A percentile compares a stretch with the other conserved stretches of the same genome.
Conservation (phyloP, 1,140 invertebrate species). For the Anastatus disparis region DNA sequence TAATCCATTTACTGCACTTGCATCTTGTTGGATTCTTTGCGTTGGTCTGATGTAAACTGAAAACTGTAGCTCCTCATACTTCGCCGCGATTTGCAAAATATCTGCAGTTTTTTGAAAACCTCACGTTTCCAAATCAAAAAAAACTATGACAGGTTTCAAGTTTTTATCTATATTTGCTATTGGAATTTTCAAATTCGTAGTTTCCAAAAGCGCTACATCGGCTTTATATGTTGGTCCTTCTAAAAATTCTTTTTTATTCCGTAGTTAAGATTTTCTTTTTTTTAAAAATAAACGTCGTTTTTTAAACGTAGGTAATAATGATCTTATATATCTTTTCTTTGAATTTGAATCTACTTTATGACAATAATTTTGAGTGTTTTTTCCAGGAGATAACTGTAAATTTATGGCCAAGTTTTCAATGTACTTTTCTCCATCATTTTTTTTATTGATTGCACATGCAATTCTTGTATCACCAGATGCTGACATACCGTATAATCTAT, state of each 20-base stretch:
- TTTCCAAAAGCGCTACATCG: slow-evolving; percentile 21
- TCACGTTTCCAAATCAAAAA: slow-evolving; percentile 32
- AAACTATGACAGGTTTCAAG: slow-evolving; percentile 14
- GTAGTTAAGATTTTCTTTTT: no score
- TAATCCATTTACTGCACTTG: neutral
- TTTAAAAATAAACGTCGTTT: no score
- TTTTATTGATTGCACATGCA: no score
- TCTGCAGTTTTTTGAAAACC: slow-evolving; percentile 17
- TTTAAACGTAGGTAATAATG: no score
- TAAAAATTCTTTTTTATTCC: slow-evolving; percentile 25
- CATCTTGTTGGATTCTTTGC: slow-evolving; percentile 16
- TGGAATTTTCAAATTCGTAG: neutral
- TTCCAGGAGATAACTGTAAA: slow-evolving; percentile 18
- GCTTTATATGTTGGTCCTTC: slow-evolving; percentile 38
- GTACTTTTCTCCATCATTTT: no score
- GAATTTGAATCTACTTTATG: neutral
- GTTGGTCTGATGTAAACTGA: slow-evolving; percentile 22
- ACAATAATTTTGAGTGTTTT: neutral
- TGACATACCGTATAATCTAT: slow-evolving; percentile 30
- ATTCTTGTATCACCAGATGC: slow-evolving; percentile 30
- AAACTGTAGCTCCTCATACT: slow-evolving; percentile 16
- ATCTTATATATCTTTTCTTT: slow-evolving; percentile 19
- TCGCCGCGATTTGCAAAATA: slow-evolving; percentile 36
- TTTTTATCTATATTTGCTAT: neutral
- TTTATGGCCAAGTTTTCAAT: slow-evolving; percentile 21